These are phyloP conservation scores for Salvelinus namaycush DNA, from an alignment of 2,113 vertebrate genomes.

Conservation along the genomic window DNA sequence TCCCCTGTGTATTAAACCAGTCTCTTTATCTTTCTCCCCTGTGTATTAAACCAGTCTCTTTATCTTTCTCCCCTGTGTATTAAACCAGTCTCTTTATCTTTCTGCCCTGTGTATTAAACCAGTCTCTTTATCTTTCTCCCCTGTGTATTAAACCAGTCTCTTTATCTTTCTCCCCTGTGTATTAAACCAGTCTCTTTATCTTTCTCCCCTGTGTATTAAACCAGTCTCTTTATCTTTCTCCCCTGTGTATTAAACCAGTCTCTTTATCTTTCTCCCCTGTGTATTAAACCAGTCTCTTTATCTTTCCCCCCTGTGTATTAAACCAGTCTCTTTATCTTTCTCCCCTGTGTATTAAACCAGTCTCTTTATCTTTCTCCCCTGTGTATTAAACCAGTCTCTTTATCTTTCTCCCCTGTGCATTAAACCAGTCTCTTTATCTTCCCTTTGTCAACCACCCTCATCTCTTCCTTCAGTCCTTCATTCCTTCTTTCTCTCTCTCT, in stretches of 20 bases:
- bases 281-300: background rate
- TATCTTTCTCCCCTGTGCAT: background rate
- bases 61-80: background rate
- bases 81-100: too few species aligned
- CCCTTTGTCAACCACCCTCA: background rate
- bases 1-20: too few species aligned
- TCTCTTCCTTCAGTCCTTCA: background rate
- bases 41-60: background rate
- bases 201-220: background rate
- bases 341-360: too few species aligned
- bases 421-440: background rate
- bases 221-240: background rate
- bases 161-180: too few species aligned
- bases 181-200: background rate
- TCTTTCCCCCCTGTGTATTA: background rate
- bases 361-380: background rate
- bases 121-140: too few species aligned
- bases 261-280: background rate
- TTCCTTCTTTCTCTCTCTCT: conserved; percentile 31
- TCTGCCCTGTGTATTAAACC: too few species aligned
- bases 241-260: background rate
- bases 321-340: too few species aligned
- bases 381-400: background rate
- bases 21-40: background rate
- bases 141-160: too few species aligned